Evolutionary conservation across 2,113 vertebrate genomes (phyloP).

Genomic region (Cairina moschata): DNA sequence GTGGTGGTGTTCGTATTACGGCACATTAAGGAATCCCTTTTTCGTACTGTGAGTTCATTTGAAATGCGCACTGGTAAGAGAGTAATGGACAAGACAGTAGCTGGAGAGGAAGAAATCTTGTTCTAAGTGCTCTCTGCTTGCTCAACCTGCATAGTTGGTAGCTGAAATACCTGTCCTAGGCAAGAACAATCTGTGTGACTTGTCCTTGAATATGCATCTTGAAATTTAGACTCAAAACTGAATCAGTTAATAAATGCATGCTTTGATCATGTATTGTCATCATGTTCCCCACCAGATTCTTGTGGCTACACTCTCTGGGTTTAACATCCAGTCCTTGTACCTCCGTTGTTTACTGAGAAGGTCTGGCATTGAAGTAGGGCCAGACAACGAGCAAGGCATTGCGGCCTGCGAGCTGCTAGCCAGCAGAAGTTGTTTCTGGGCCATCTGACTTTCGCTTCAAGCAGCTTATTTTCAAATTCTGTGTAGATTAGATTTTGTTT

Average conservation of each 20-base stretch:
- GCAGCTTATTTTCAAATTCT: neutral
- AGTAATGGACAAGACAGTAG: neutral
- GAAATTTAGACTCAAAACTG: neutral
- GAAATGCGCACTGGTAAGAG: neutral
- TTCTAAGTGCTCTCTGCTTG: neutral
- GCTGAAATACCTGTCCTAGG: neutral
- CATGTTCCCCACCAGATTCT: neutral
- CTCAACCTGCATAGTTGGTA: neutral
- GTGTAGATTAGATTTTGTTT: neutral
- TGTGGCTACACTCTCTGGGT: neutral
- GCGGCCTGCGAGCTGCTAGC: neutral
- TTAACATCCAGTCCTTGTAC: neutral
- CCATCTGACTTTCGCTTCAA: neutral
- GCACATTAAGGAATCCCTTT: neutral
- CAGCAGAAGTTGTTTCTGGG: neutral
- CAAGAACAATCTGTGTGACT: neutral
- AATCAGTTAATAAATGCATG: neutral
- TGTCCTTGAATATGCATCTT: neutral
- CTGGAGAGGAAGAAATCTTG: neutral
- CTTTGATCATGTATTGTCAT: neutral
- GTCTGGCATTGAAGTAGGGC: neutral
- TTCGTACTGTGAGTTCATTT: neutral
- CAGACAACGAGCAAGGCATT: neutral
- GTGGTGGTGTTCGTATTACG: neutral
- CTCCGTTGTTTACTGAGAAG: neutral